phyloP scores from a whole-genome alignment of 2,797 vertebrate species.

The Sebastes kiyomatsui region DNA sequence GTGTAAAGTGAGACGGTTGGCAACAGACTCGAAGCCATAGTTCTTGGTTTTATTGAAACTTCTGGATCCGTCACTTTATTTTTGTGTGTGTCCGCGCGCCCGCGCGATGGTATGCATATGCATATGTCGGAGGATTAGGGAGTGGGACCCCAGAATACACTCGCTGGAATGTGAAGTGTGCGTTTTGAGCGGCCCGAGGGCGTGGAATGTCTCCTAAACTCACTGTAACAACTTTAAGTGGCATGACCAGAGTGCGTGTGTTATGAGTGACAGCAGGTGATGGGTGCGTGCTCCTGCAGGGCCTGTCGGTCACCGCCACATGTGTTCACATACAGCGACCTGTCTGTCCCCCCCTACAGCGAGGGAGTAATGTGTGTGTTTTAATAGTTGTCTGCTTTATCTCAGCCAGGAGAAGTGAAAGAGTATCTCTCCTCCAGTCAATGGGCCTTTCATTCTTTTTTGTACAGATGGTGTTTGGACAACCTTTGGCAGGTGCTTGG shows the following conservation, averaged over 20 bases:
- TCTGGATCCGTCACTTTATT: conserved; percentile 43
- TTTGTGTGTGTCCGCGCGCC: conserved; percentile 19
- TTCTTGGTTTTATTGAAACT: conserved; percentile 25
- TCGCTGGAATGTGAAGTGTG: conserved; percentile 76
- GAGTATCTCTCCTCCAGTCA: conserved; percentile 57
- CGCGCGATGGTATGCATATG: conserved; percentile 55
- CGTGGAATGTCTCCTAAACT: conserved; percentile 71
- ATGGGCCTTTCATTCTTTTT: conserved; percentile 59
- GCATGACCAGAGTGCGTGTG: conserved; percentile 37
- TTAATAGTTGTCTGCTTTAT: conserved; percentile 63
- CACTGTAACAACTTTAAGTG: conserved; percentile 67
- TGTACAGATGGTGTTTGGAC: conserved; percentile 63
- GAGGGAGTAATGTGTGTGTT: conserved; percentile 41
- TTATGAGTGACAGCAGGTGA: conserved; percentile 77
- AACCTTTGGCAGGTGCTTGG: conserved; percentile 65
- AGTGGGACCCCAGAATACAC: conserved; percentile 79
- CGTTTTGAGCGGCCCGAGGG: conserved; percentile 62
- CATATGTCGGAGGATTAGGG: conserved; percentile 74
- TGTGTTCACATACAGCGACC: conserved; percentile 8
- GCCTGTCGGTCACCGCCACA: conserved; percentile 30
- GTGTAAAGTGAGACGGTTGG: conserved; percentile 30
- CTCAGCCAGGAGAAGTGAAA: conserved; percentile 54
- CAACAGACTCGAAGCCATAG: neutral
- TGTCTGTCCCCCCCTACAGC: conserved; percentile 9
- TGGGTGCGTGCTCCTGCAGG: conserved; percentile 46